Conservation (phyloP, 2,113 vertebrate species). For the Pelmatolapia mariae region DNA sequence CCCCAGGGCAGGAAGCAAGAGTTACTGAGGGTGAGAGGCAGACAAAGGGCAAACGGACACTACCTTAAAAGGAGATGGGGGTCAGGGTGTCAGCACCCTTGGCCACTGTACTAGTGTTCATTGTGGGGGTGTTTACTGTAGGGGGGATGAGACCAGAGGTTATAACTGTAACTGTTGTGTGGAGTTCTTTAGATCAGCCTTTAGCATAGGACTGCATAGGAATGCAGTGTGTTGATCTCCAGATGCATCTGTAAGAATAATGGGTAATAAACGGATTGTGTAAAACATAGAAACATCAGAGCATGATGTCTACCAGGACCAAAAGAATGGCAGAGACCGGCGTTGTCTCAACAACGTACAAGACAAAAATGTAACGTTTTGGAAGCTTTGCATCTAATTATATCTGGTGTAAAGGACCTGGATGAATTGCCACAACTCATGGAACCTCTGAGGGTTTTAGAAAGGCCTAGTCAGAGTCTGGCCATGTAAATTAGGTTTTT, state of each 20-base stretch:
- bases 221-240: not conserved
- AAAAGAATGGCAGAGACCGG: accelerated
- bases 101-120: not conserved
- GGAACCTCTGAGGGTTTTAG: not conserved
- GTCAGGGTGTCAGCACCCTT: not conserved
- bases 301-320: not conserved
- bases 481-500: not conserved
- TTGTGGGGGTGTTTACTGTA: not conserved
- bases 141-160: accelerated
- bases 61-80: not conserved
- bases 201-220: not conserved
- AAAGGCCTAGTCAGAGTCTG: not conserved
- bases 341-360: not conserved
- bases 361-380: not conserved
- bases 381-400: not conserved
- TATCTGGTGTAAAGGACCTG: not conserved
- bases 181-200: not conserved
- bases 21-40: not conserved
- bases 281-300: not conserved
- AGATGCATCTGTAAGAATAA: not conserved
- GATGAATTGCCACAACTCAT: not conserved
- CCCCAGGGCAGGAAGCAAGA: accelerated
- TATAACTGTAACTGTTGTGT: not conserved
- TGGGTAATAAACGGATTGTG: not conserved
- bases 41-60: not conserved